Evolutionary conservation across 2,113 vertebrate genomes (phyloP), one percentile per base, ranked within the genome.

Genomic region (Acanthisitta chloris): DNA sequence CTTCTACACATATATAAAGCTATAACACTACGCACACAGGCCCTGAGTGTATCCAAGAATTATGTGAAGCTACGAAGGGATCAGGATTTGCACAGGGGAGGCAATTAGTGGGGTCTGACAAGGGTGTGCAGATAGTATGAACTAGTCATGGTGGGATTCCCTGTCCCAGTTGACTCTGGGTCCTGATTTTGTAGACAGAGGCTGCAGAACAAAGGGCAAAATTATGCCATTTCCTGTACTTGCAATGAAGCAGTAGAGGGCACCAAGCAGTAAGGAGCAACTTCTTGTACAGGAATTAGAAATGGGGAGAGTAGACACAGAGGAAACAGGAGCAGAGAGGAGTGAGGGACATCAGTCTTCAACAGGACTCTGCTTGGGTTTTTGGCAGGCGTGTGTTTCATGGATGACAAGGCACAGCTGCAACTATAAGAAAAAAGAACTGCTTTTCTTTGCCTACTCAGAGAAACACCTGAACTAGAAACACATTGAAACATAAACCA

Each of bases 231-330:
- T 28, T 80, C n/a, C 16, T 82, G 23, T 96, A 24, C 34, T 86
- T 80, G 45, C 0, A 3, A 42, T 78, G 51, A 21, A 89, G 80
- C 96, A 94, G 91, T n/a, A 96, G 96, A 94, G 94, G 96, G 96
- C 96, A 92, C 88, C 86, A 94, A 51, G 67, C 80, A 55, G 23
- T 72, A 86, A 64, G 38, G 67, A 95, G 86, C 69, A 92, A 33
- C 28, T 90, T 79, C 28, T 43, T 46, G 42, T 76, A 15, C 24
- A 9, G 38, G 45, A 52, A 7, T 29, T 88, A 34, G 62, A 51
- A 95, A 42, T 38, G 17, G 21, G 70, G 10, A 65, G 40, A 46
- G 28, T 28, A 42, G 34, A 24, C 20, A 23, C 3, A 1, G 14
- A 69, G 51, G 17, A 78, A 61, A 20, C 8, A 57, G 25, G n/a